A percentile compares a stretch with the other conserved stretches of the same genome.
Evolutionary conservation across 1,140 invertebrate species (phyloP).

Genomic region (Pseudachorutes palmiensis): DNA sequence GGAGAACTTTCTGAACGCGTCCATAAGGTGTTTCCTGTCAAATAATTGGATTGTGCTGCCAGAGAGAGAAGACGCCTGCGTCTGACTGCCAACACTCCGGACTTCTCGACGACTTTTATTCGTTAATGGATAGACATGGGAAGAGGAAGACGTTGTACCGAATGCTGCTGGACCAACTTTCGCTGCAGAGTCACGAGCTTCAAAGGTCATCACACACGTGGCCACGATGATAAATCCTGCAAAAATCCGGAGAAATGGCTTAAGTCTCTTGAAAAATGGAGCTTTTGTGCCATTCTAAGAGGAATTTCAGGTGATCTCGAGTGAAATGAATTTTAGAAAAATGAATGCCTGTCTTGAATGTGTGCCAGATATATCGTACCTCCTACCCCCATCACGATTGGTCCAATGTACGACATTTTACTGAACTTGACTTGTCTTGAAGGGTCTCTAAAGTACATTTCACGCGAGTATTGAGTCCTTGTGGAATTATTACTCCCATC

Average conservation of each 20-base stretch:
- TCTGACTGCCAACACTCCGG: slow-evolving; percentile 37
- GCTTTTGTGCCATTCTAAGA: no score
- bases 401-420: slow-evolving; percentile 82
- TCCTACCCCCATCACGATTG: slow-evolving; percentile 86
- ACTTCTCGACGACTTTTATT: slow-evolving; percentile 28
- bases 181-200: slow-evolving; percentile 63
- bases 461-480: background rate
- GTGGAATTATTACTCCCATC: background rate
- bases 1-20: slow-evolving; percentile 37
- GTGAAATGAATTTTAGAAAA: background rate
- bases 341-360: background rate
- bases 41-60: slow-evolving; percentile 29
- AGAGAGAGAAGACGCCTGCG: slow-evolving; percentile 23
- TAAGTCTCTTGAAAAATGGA: no score
- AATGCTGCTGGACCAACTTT: slow-evolving; percentile 33
- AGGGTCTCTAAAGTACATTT: slow-evolving; percentile 19
- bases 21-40: slow-evolving; percentile 33
- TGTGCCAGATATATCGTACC: slow-evolving; percentile 49
- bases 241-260: slow-evolving; percentile 33
- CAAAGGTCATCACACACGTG: slow-evolving; percentile 90
- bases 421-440: slow-evolving; percentile 59
- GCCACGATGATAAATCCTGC: slow-evolving; percentile 84
- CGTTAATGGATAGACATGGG: slow-evolving; percentile 10
- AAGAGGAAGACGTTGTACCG: slow-evolving; percentile 19
- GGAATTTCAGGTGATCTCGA: no score